Percentiles rank a stretch among this genome's conserved stretches.
Conservation (phyloP, 2,113 vertebrate species). For the Columbina picui region DNA sequence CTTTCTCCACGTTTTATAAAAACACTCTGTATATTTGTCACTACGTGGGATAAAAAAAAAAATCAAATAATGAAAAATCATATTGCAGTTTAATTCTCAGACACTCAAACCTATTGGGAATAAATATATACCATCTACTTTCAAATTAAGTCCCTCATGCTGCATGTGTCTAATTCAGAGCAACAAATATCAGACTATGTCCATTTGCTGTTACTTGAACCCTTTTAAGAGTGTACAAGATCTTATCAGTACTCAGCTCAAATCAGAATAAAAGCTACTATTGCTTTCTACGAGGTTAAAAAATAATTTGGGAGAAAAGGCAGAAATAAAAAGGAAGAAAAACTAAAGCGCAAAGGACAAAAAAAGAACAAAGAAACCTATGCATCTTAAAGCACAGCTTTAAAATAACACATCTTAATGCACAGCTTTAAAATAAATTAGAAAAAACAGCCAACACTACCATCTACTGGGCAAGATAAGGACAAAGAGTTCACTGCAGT, state of each 20-base stretch:
- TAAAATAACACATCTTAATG: neutral
- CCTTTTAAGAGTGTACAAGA: neutral
- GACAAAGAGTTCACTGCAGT: constrained; percentile 40
- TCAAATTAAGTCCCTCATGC: neutral
- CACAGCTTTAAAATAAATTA: constrained; percentile 39
- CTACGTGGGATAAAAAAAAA: neutral
- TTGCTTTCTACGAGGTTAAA: neutral
- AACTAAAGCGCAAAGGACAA: neutral
- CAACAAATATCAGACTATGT: neutral
- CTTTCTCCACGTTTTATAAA: neutral
- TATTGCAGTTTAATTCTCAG: neutral
- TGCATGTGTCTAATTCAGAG: neutral
- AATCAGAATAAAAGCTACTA: neutral
- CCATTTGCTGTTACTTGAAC: neutral
- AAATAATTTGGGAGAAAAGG: neutral
- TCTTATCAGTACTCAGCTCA: neutral
- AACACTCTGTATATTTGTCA: neutral
- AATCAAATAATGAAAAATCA: neutral
- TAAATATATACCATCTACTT: neutral
- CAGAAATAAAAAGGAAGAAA: neutral
- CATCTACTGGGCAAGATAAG: constrained; percentile 80
- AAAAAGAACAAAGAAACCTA: neutral
- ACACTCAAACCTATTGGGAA: neutral
- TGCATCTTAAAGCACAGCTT: neutral
- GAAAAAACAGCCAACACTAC: constrained; percentile 76